Conservation (phyloP, 2,113 vertebrate species). For the Dicerorhinus sumatrensis region DNA sequence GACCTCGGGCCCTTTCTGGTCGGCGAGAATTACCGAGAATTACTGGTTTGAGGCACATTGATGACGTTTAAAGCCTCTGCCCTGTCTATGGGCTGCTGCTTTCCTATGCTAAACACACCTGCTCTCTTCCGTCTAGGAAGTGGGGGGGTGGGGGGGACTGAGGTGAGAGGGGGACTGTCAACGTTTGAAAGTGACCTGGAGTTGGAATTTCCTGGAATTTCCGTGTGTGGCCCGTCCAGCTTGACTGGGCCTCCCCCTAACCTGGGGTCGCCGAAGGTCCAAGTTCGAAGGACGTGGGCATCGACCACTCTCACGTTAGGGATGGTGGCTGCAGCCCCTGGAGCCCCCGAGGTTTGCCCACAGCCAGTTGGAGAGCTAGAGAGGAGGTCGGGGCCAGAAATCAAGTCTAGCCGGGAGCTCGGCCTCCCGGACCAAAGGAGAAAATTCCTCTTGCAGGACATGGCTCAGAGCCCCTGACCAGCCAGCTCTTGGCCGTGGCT, state of each 20-base stretch:
- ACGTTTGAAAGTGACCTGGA: not conserved
- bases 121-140: not conserved
- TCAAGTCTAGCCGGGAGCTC: not conserved
- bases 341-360: not conserved
- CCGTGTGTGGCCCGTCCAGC: not conserved
- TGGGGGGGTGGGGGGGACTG: not conserved
- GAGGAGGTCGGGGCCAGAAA: not conserved
- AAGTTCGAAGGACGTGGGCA: not conserved
- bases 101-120: not conserved
- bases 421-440: not conserved
- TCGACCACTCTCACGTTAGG: not conserved
- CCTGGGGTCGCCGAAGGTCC: too few species aligned
- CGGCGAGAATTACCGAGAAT: not conserved
- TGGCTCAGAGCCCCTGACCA: not conserved
- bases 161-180: not conserved
- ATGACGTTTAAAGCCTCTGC: not conserved
- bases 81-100: not conserved
- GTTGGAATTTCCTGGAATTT: not conserved
- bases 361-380: rapidly evolving
- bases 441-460: not conserved
- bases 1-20: not conserved
- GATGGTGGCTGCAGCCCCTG: not conserved
- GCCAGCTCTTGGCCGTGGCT: not conserved
- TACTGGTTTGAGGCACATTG: not conserved
- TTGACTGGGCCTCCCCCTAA: not conserved